Percentiles rank a stretch among this genome's conserved stretches.
Conservation (phyloP, 1,140 invertebrate species). For the Ditylenchus dipsaci region DNA sequence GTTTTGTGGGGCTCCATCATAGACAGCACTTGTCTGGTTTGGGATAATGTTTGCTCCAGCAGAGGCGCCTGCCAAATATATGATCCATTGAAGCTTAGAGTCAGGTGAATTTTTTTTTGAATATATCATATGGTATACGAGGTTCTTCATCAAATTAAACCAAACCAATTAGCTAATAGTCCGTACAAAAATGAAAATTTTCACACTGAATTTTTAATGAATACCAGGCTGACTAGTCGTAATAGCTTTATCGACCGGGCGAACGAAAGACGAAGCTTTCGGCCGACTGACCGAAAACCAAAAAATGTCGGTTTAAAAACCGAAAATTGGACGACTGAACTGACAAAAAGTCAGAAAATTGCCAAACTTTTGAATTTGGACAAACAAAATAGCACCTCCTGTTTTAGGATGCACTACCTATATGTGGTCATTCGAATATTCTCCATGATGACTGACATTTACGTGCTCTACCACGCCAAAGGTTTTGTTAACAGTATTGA, state of each 20-base stretch:
- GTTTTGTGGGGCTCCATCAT: constrained; percentile 59
- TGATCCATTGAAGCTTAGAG: constrained; percentile 46
- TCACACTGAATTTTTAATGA: too few relatives aligned
- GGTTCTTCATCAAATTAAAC: too few relatives aligned
- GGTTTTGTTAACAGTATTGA: too few relatives aligned
- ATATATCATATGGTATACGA: too few relatives aligned
- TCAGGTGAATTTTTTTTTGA: constrained; percentile 26
- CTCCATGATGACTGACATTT: constrained; percentile 22
- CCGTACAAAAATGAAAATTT: background rate
- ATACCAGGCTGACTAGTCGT: too few relatives aligned
- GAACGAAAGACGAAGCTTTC: too few relatives aligned
- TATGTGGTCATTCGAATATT: constrained; percentile 15
- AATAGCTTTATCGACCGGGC: too few relatives aligned
- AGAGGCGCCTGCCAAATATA: constrained; percentile 58
- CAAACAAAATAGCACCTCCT: background rate
- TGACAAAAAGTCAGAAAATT: too few relatives aligned
- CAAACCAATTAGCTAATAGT: background rate
- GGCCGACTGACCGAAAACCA: too few relatives aligned
- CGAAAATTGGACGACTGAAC: too few relatives aligned
- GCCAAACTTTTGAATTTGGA: too few relatives aligned
- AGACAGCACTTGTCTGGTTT: constrained; percentile 58
- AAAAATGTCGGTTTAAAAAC: too few relatives aligned
- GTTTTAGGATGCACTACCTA: constrained; percentile 19
- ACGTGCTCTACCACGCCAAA: constrained; percentile 24
- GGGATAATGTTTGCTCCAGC: constrained; percentile 52